Base-by-base conservation (phyloP, 2,888 invertebrate species). In the Amphipoea oculea region DNA sequence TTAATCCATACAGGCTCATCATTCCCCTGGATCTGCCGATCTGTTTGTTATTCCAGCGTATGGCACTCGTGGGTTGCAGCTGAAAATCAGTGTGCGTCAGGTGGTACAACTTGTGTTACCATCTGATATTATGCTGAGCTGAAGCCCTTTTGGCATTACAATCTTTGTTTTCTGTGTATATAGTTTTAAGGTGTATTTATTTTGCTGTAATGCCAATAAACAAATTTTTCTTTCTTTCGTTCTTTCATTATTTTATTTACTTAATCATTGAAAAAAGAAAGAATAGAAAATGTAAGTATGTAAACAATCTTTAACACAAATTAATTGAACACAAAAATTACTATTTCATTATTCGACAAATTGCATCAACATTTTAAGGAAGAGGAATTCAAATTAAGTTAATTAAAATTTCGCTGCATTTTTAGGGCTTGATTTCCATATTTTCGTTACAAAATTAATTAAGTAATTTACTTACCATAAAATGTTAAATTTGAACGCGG, bases 371-470 rank as follows among this genome's bases (percentile, higher is more conserved):
- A 57, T 82, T 74, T 74, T 45, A 20, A 67, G 66, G 12, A 12
- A 73, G 29, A 65, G 6, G 9, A 57, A 62, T 57, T 57, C 1
- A 63, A 75, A 36, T 81, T 45, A 85, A 60, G 66, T 42, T 48
- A 51, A 82, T 71, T 45, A 51, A 69, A 69, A 73, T 60, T 54
- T 45, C n/a, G 23, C 36, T 83, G 82, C 73, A 77, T 67, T 86
- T 73, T 23, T 20, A 67, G 4, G 42, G 45, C n/a, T 65, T 65
- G 4, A 83, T 84, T 86, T 71, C n/a, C 63, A 86, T 84, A 86
- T 72, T 84, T 86, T 65, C 29, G 62, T 72, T 45, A 68, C 17
- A n/a, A 29, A 78, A 77, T 78, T 82, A 86, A 86, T 74, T 54
- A 62, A 77, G 63, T 81, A 11, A 82, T 77, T 76, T 29, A 70